phyloP scores from a whole-genome alignment of 2,888 invertebrate genomes.

The Timandra comae region DNA sequence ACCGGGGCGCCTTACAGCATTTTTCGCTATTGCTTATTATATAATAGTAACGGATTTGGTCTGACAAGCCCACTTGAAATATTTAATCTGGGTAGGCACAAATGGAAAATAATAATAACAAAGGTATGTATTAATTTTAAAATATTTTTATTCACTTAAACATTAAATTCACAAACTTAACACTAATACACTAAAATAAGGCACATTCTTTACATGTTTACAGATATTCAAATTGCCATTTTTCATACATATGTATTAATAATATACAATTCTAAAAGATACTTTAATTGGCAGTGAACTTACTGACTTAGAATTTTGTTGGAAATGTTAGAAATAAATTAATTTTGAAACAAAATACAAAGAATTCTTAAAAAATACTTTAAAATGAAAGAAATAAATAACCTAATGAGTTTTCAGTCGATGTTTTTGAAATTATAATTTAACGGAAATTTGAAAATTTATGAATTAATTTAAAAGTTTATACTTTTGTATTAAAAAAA shows the following conservation, averaged over 20 bases:
- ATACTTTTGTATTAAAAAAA: no score
- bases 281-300: constrained; percentile 54
- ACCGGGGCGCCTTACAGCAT: no score
- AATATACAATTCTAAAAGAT: constrained; percentile 24
- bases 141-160: constrained; percentile 29
- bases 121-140: constrained; percentile 5
- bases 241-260: no score
- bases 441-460: no score
- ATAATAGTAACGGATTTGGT: no score
- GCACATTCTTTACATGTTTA: constrained; percentile 34
- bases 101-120: no score
- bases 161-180: constrained; percentile 24
- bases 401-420: constrained; percentile 19
- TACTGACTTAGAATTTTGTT: constrained; percentile 37
- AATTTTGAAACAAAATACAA: constrained; percentile 5
- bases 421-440: no score
- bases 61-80: no score
- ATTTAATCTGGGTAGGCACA: no score
- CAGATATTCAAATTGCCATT: no score
- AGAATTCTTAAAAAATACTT: background rate
- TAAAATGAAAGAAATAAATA: constrained; percentile 8
- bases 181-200: constrained; percentile 37
- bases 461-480: no score
- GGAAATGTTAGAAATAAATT: constrained; percentile 11
- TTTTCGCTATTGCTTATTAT: no score